phyloP scores from a whole-genome alignment of 2,888 invertebrate genomes.

The Acrobeloides nanus region DNA sequence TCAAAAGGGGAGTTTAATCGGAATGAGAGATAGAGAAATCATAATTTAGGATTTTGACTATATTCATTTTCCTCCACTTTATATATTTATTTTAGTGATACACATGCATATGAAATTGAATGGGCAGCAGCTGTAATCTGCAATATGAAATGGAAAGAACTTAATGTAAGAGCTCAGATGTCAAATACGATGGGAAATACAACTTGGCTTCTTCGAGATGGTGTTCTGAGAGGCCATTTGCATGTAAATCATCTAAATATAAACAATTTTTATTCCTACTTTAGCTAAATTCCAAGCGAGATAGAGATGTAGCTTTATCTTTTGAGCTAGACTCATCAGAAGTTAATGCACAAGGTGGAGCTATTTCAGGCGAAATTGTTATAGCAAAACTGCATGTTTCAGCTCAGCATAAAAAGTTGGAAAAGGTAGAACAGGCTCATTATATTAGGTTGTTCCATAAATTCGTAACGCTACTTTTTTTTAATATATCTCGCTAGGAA shows the following conservation, averaged over 20 bases:
- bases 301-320: slow-evolving; percentile 29
- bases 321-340: slow-evolving; percentile 64
- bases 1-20: too few species aligned
- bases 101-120: slow-evolving; percentile 1
- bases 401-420: slow-evolving; percentile 15
- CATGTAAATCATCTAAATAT: slow-evolving; percentile 23
- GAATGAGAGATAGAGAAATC: too few species aligned
- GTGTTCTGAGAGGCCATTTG: slow-evolving; percentile 30
- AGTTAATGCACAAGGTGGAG: slow-evolving; percentile 90
- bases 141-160: slow-evolving; percentile 81
- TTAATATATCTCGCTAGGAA: not conserved
- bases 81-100: not conserved
- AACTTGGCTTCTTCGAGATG: slow-evolving; percentile 60
- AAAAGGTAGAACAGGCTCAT: slow-evolving; percentile 11
- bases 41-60: too few species aligned
- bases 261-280: slow-evolving; percentile 10
- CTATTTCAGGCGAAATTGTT: slow-evolving; percentile 90
- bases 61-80: too few species aligned
- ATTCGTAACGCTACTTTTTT: slow-evolving; percentile 9
- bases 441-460: too few species aligned
- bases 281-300: slow-evolving; percentile 33
- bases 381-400: slow-evolving; percentile 70
- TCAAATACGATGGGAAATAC: slow-evolving; percentile 99
- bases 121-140: slow-evolving; percentile 25
- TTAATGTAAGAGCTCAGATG: slow-evolving; percentile 94